Evolutionary conservation across 2,888 invertebrate species (phyloP).

Genomic region (Mythimna loreyi): DNA sequence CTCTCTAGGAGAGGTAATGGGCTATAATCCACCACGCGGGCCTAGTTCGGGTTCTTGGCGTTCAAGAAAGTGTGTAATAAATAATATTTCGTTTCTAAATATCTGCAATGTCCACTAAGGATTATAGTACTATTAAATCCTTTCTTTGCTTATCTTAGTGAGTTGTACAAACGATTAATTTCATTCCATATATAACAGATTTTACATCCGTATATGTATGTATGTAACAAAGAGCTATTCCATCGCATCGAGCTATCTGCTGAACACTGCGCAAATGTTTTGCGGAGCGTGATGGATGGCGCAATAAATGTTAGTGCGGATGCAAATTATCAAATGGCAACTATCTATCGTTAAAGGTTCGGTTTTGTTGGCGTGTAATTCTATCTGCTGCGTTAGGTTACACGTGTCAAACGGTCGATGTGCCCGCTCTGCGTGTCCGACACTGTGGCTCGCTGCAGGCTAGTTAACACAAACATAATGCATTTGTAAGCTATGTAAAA

Average conservation of each 20-base stretch:
- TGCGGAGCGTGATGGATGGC: conserved; percentile 43
- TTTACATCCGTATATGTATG: neutral
- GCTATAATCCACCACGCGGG: too few relatives aligned
- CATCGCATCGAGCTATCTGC: conserved; percentile 1
- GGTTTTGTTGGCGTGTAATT: conserved; percentile 4
- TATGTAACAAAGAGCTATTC: neutral
- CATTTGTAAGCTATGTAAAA: too few relatives aligned
- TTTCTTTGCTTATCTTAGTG: neutral
- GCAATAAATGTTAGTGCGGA: conserved; percentile 47
- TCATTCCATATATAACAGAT: neutral
- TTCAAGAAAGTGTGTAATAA: too few relatives aligned
- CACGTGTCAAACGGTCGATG: neutral
- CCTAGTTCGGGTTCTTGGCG: too few relatives aligned
- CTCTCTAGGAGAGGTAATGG: too few relatives aligned
- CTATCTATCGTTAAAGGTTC: conserved; percentile 40
- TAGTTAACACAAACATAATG: conserved; percentile 1
- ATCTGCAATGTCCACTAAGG: neutral
- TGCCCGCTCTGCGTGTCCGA: neutral
- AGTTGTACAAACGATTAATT: neutral
- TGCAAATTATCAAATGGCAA: conserved; percentile 45
- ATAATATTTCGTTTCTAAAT: neutral
- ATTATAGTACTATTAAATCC: neutral
- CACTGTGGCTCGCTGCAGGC: neutral
- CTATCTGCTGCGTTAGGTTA: neutral
- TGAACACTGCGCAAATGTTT: conserved; percentile 26